Percentiles rank a stretch among this genome's conserved stretches.
Evolutionary conservation across 2,888 invertebrate genomes (phyloP).

Genomic region (Campoplex capitator): DNA sequence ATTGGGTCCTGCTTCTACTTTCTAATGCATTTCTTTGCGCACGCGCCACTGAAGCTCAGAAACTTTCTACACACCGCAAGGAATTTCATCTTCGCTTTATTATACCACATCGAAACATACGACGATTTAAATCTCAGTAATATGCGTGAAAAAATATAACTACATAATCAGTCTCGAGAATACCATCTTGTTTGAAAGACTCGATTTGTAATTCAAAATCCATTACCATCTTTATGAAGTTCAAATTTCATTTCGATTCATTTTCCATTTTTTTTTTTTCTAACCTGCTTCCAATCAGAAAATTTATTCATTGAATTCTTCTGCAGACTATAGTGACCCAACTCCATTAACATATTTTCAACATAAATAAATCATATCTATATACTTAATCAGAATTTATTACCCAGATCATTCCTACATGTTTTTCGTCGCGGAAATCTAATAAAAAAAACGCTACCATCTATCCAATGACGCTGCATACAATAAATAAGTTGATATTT

Average conservation of each 20-base stretch:
- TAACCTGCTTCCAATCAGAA: no score
- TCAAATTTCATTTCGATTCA: no score
- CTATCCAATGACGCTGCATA: neutral
- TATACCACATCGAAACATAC: neutral
- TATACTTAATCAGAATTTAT: neutral
- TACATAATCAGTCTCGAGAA: neutral
- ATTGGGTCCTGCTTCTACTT: constrained; percentile 47
- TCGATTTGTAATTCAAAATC: no score
- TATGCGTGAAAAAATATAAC: neutral
- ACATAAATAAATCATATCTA: neutral
- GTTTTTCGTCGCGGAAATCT: neutral
- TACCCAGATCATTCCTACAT: neutral
- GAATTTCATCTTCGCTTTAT: constrained; percentile 33
- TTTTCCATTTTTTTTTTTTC: no score
- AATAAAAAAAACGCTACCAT: no score
- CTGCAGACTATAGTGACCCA: neutral
- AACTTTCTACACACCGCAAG: constrained; percentile 51
- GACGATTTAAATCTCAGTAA: neutral
- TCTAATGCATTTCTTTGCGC: constrained; percentile 53
- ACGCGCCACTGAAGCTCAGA: constrained; percentile 17
- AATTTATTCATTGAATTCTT: no score
- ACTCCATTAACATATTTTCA: neutral
- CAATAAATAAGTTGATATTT: neutral
- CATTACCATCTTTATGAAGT: no score
- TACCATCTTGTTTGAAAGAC: no score